Conservation (phyloP, 2,113 vertebrate species). For the Fulmarus glacialis region DNA sequence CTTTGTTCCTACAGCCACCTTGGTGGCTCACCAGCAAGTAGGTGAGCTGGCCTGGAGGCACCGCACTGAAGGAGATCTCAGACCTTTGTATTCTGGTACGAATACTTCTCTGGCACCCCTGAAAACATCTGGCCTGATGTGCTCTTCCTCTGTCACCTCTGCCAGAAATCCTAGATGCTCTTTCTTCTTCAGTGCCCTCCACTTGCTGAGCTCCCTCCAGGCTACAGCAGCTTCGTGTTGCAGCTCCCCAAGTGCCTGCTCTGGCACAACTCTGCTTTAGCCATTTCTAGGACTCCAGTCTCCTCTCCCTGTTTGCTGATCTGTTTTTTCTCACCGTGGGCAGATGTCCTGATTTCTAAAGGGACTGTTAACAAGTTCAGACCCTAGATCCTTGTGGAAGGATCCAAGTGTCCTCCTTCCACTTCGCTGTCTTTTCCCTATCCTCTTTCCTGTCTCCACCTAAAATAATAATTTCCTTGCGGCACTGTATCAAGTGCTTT, state of each 20-base stretch:
- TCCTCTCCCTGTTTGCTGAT: background rate
- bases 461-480: background rate
- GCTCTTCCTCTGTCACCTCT: background rate
- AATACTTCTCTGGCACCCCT: background rate
- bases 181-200: background rate
- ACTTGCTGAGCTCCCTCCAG: background rate
- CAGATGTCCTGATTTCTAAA: background rate
- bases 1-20: background rate
- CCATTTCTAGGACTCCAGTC: background rate
- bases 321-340: background rate
- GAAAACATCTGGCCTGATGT: background rate
- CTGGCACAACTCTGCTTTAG: background rate
- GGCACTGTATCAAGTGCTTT: background rate
- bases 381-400: background rate
- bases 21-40: accelerated
- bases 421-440: background rate
- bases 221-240: background rate
- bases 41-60: background rate
- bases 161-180: background rate
- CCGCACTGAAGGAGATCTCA: background rate
- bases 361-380: background rate
- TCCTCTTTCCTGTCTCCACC: background rate
- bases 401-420: background rate
- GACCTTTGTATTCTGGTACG: no score
- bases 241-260: background rate